phyloP scores from a whole-genome alignment of 2,888 invertebrate genomes.

The Acholoe squamosa region DNA sequence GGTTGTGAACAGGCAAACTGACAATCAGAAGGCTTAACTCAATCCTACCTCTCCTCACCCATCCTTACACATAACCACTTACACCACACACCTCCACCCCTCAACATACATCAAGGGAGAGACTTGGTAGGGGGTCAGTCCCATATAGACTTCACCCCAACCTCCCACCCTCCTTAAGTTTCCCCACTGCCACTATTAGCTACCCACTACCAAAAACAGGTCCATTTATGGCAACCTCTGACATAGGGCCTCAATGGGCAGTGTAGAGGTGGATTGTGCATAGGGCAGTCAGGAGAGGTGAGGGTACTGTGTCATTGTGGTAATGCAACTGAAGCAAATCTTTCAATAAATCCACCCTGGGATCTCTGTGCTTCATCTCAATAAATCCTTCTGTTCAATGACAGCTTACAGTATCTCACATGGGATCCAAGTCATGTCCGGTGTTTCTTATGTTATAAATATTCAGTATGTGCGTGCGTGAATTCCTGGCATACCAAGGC shows the following conservation, averaged over 20 bases:
- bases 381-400: background rate
- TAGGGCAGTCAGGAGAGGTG: background rate
- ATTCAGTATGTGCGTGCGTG: too few species aligned
- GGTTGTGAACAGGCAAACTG: too few species aligned
- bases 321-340: background rate
- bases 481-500: too few species aligned
- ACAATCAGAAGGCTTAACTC: too few species aligned
- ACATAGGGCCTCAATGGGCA: background rate
- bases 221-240: slow-evolving; percentile 27
- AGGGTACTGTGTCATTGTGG: background rate
- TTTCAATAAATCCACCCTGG: background rate
- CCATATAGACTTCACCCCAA: background rate
- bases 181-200: background rate
- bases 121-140: too few species aligned
- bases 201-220: background rate
- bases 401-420: too few species aligned
- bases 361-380: background rate
- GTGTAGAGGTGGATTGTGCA: background rate
- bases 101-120: too few species aligned
- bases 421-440: too few species aligned
- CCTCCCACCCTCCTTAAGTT: background rate
- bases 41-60: too few species aligned
- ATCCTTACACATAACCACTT: too few species aligned
- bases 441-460: too few species aligned
- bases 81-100: too few species aligned